Percentiles rank a stretch among this genome's conserved stretches.
Evolutionary conservation across 2,797 vertebrate species (phyloP).

Genomic region (Rhadinocentrus ornatus): DNA sequence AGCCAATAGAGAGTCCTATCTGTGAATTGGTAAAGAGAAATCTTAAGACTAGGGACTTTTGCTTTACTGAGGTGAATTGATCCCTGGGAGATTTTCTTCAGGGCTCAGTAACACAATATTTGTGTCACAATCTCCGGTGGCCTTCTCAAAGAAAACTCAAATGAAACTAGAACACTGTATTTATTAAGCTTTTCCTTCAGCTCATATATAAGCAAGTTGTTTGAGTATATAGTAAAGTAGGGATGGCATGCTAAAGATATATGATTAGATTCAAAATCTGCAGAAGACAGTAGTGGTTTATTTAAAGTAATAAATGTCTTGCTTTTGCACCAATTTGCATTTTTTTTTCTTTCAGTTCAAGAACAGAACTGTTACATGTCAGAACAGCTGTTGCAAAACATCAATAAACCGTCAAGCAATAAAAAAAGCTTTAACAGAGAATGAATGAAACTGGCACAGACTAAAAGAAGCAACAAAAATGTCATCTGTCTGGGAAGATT

Average conservation of each 20-base stretch:
- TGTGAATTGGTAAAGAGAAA: constrained; percentile 47
- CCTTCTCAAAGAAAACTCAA: constrained; percentile 42
- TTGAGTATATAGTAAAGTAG: constrained; percentile 37
- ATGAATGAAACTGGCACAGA: constrained; percentile 72
- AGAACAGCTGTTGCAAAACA: constrained; percentile 67
- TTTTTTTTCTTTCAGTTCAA: constrained; percentile 29
- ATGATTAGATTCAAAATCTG: constrained; percentile 2
- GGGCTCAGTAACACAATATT: constrained; percentile 62
- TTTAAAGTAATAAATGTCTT: constrained; percentile 1
- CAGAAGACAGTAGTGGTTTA: constrained; percentile 11
- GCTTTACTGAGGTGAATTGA: constrained; percentile 56
- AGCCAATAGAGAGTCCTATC: constrained; percentile 28
- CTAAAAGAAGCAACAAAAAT: constrained; percentile 65
- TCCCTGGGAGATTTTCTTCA: constrained; percentile 55
- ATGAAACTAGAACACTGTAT: constrained; percentile 47
- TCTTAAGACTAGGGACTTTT: constrained; percentile 36
- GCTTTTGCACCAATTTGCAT: constrained; percentile 16
- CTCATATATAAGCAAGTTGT: constrained; percentile 18
- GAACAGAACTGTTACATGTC: constrained; percentile 63
- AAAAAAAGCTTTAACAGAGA: constrained; percentile 54
- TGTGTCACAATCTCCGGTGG: constrained; percentile 54
- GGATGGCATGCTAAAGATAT: constrained; percentile 1
- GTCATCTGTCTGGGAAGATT: constrained; percentile 72
- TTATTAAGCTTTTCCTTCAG: constrained; percentile 36
- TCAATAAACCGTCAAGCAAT: constrained; percentile 68